phyloP scores from a whole-genome alignment of 1,140 invertebrate species.

The Drosophila chauvacae region DNA sequence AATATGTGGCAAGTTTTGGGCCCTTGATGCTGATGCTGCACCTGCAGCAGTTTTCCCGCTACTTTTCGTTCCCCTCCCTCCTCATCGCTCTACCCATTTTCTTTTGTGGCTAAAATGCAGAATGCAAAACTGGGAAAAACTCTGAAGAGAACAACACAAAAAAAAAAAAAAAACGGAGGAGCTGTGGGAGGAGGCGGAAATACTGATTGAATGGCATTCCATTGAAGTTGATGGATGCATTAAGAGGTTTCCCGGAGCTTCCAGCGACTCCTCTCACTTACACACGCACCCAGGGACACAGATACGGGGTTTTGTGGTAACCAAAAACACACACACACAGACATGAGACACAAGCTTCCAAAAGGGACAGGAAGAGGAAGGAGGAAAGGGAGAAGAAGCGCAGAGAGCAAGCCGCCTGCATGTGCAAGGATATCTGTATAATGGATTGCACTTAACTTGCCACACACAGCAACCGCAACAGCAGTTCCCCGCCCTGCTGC shows the following conservation, averaged over 20 bases:
- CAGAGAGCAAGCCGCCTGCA: conserved; percentile 47
- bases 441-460: conserved; percentile 84
- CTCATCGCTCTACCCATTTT: conserved; percentile 2
- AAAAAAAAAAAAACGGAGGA: background rate
- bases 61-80: conserved; percentile 5
- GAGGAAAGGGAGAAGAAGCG: conserved; percentile 1
- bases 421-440: conserved; percentile 73
- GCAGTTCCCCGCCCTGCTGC: conserved; percentile 10
- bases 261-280: background rate
- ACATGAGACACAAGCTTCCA: conserved; percentile 5
- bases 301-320: conserved; percentile 44
- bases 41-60: conserved; percentile 35
- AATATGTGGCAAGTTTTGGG: conserved; percentile 6
- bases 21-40: conserved; percentile 7
- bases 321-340: conserved; percentile 46
- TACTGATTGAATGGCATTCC: conserved; percentile 63
- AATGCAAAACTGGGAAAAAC: conserved; percentile 45
- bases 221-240: conserved; percentile 62
- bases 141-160: conserved; percentile 14
- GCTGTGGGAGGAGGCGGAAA: conserved; percentile 19
- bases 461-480: conserved; percentile 72
- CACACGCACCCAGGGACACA: conserved; percentile 16
- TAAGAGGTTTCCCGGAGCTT: conserved; percentile 25
- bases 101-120: conserved; percentile 36
- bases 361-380: conserved; percentile 8